Evolutionary conservation across 2,797 vertebrate species (phyloP).

Genomic region (Spea hammondii): DNA sequence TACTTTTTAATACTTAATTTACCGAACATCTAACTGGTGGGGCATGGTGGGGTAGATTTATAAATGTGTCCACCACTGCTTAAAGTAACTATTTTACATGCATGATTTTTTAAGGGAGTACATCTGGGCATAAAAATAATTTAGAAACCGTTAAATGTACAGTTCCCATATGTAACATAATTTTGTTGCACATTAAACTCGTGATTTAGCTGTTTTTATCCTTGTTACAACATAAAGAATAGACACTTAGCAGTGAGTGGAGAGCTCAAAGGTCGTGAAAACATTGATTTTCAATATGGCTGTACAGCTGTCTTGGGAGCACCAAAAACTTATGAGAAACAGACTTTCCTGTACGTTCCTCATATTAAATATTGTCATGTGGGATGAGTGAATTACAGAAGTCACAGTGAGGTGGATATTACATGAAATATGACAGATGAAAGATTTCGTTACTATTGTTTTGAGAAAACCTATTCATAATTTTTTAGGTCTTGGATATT

Average conservation of each 20-base stretch:
- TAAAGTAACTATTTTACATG: slow-evolving; percentile 46
- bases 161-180: slow-evolving; percentile 75
- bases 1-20: neutral
- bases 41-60: too few relatives aligned
- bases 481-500: too few relatives aligned
- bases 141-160: slow-evolving; percentile 69
- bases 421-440: neutral
- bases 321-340: slow-evolving; percentile 68
- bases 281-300: slow-evolving; percentile 78
- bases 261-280: slow-evolving; percentile 74
- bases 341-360: slow-evolving; percentile 57
- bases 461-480: too few relatives aligned
- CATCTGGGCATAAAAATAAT: slow-evolving; percentile 62
- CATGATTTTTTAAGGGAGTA: slow-evolving; percentile 64
- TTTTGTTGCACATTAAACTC: slow-evolving; percentile 74
- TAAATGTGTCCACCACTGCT: too few relatives aligned
- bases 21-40: neutral
- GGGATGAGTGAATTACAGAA: neutral
- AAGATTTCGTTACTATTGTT: too few relatives aligned
- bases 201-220: slow-evolving; percentile 72
- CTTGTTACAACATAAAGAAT: slow-evolving; percentile 68
- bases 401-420: neutral
- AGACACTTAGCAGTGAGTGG: slow-evolving; percentile 66
- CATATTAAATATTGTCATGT: slow-evolving; percentile 55
- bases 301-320: slow-evolving; percentile 67